Conservation (phyloP, 2,113 vertebrate genomes). For the Oxyruncus cristatus region DNA sequence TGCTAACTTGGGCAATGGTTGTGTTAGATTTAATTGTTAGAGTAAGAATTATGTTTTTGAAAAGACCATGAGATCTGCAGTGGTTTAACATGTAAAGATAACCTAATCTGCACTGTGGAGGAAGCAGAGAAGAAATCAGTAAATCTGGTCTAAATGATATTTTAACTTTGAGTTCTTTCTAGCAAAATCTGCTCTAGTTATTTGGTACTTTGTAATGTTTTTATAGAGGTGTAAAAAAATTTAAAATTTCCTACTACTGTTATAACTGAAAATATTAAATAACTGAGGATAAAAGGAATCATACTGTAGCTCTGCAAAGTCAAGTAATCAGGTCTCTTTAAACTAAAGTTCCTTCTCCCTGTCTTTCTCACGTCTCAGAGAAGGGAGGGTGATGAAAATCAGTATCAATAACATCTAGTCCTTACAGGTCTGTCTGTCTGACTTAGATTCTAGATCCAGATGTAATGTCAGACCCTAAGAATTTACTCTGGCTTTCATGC, state of each 20-base stretch:
- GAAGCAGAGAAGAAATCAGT: neutral
- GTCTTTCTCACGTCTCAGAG: neutral
- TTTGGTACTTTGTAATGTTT: neutral
- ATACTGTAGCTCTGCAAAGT: neutral
- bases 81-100: neutral
- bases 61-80: accelerated
- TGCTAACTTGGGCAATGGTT: neutral
- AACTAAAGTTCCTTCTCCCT: neutral
- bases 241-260: neutral
- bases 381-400: neutral
- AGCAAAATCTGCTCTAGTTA: neutral
- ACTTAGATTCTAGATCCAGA: neutral
- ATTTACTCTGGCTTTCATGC: neutral
- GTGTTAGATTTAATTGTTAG: neutral
- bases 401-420: neutral
- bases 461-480: neutral
- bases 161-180: neutral
- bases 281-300: neutral
- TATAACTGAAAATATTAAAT: neutral
- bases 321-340: neutral
- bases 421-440: neutral
- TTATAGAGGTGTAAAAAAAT: neutral
- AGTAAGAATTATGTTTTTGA: neutral
- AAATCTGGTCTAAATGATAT: neutral
- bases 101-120: neutral